Evolutionary conservation across 2,797 vertebrate genomes (phyloP), one percentile per base, ranked within the genome.

Genomic region (Anomalospiza imberbis): DNA sequence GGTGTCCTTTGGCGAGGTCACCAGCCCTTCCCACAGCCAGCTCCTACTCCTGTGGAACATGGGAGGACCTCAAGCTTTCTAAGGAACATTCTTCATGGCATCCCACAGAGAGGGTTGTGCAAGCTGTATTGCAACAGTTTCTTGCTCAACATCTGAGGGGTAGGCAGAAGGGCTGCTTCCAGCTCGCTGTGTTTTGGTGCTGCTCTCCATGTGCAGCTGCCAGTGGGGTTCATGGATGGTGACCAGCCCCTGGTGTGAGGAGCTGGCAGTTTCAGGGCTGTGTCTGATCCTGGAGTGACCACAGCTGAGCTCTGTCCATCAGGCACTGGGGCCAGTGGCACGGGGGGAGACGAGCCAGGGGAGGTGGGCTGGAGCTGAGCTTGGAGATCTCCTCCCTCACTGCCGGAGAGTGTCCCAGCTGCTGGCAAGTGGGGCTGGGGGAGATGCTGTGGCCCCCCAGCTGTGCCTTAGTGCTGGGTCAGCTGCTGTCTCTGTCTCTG

Each of bases 391-490:
- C 50, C 34, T 51, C 38, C 13, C 17, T 60, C 32, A 3, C 25
- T 9, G 40, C 45, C 32, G 2, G 17, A 22, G 8, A 24, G 11
- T 17, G 54, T 75, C 13, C 18, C 45, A 54, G 72, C 34, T 2
- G 0, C 17, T 4, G 51, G 32, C 60, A 25, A 3, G 19, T 1
- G 0, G 26, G 12, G 24, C 71, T 63, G 67, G 5, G 4, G 51
- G 57, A 44, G 61, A 12, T 3, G 26, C 88, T 50, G 36, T 1
- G 8, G 8, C 34, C 40, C 29, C 2, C 2, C n/a, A 66, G 62
- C 40, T 40, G 77, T 5, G 10, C 2, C 2, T 8, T 12, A 7
- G 4, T 51, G 1, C 1, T 3, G 4, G 3, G 10, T 50, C 18
- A 9, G 47, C 62, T 15, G 12, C 63, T 65, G 71, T 13, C 42